Evolutionary conservation across 2,888 invertebrate genomes (phyloP), one percentile per base, ranked within the genome.

Genomic region (Drosophila diplacantha): DNA sequence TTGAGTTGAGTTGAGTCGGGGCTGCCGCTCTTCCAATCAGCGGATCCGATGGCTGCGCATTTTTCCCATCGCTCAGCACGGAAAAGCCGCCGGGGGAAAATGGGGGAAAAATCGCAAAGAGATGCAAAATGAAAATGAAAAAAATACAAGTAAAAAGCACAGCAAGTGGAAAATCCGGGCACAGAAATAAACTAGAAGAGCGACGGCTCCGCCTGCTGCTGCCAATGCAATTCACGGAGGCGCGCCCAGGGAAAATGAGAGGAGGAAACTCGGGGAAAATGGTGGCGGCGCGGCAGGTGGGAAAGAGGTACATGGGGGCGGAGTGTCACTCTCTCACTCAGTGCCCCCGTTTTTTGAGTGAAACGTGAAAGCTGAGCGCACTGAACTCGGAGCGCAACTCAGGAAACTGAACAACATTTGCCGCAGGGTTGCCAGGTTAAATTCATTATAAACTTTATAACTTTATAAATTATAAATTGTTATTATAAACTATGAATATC

Each of bases 181-280:
- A 60, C 69, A 76, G 65, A 76, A 76, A 76, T 79, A 74, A 74
- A 83, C 82, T 83, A 85, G 79, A 81, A 85, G 80, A 80, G 74
- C 70, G 71, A 51, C 82, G 82, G 85, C 86, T 83, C 85, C 85
- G 85, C 85, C 85, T 73, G 86, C 77, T 73, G 62, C 65, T 47
- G 41, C 53, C 53, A 53, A 39, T 63, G 64, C 63, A 54, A 37
- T 51, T 62, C 43, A 34, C 20, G 41, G 57, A 41, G 57, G 32
- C 29, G 32, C 16, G 18, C 37, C 20, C 35, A 31, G 32, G 26
- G 24, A 53, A 56, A 31, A 39, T 18, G 38, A 24, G 57, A 32
- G 24, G n/a, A 12, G 57, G 24, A 16, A 18, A 34, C 20, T 29
- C 12, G 26, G 54, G 50, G 14, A 35, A 35, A 35, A 12, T 24